phyloP scores from a whole-genome alignment of 64 coral and sea anemone genomes.

The Exaiptasia diaphana region DNA sequence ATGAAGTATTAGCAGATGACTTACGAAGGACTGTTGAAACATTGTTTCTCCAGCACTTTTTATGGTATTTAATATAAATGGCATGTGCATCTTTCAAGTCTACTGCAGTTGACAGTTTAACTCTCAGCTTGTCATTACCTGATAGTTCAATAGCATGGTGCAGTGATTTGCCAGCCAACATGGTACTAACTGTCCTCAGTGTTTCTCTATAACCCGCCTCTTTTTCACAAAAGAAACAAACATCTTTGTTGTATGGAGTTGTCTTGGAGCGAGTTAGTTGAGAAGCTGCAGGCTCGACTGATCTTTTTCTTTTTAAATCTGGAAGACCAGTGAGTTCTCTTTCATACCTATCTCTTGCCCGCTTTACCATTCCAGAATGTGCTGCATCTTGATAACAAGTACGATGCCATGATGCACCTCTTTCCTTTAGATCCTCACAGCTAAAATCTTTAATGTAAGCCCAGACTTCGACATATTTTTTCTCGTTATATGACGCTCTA shows the following conservation, averaged over 20 bases:
- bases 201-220: slow-evolving; percentile 4
- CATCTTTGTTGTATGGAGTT: slow-evolving; percentile 15
- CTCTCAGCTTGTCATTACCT: slow-evolving; percentile 32
- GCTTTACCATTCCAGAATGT: slow-evolving; percentile 54
- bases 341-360: slow-evolving; percentile 36
- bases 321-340: not conserved
- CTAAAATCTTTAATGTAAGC: not conserved
- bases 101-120: slow-evolving; percentile 45
- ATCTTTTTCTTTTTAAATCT: not conserved
- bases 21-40: slow-evolving; percentile 35
- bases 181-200: slow-evolving; percentile 12
- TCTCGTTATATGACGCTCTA: slow-evolving; percentile 49
- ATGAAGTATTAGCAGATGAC: not conserved
- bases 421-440: slow-evolving; percentile 1
- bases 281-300: too few relatives aligned
- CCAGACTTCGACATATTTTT: slow-evolving; percentile 27
- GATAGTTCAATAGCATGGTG: slow-evolving; percentile 26
- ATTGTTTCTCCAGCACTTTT: slow-evolving; percentile 59
- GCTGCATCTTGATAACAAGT: slow-evolving; percentile 60
- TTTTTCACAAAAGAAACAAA: slow-evolving; percentile 40
- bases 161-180: slow-evolving; percentile 37
- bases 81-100: slow-evolving; percentile 46
- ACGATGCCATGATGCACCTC: slow-evolving; percentile 51
- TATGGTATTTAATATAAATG: slow-evolving; percentile 72
- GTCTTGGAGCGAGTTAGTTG: not conserved